Percentiles rank a stretch among this genome's conserved stretches.
Conservation (phyloP, 1,140 invertebrate genomes). For the Sarcophaga peregrina region DNA sequence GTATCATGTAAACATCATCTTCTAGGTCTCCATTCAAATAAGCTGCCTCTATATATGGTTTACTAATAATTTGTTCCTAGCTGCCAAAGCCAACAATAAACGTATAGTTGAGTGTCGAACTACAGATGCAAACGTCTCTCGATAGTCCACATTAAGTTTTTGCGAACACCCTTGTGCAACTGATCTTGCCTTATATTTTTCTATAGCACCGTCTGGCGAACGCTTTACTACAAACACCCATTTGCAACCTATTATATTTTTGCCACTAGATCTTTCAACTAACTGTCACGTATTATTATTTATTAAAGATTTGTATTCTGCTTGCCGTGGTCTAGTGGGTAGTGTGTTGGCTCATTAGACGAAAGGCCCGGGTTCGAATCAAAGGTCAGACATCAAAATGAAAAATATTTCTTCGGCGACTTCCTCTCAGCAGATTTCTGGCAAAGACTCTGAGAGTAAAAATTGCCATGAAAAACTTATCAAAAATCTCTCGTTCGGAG, state of each 20-base stretch:
- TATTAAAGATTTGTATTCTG: conserved; percentile 49
- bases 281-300: conserved; percentile 55
- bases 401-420: too few relatives aligned
- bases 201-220: neutral
- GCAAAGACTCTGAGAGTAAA: too few relatives aligned
- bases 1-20: conserved; percentile 66
- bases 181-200: conserved; percentile 30
- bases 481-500: too few relatives aligned
- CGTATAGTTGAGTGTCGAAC: conserved; percentile 45
- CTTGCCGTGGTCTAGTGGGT: too few relatives aligned
- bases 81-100: conserved; percentile 55
- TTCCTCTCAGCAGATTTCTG: too few relatives aligned
- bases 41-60: conserved; percentile 63
- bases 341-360: too few relatives aligned
- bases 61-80: conserved; percentile 54
- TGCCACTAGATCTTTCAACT: conserved; percentile 45
- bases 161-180: conserved; percentile 22
- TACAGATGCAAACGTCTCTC: conserved; percentile 46
- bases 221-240: conserved; percentile 36
- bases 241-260: conserved; percentile 38
- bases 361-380: too few relatives aligned
- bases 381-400: too few relatives aligned
- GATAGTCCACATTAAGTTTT: conserved; percentile 25
- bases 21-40: conserved; percentile 66
- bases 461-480: too few relatives aligned